Conservation (phyloP, 37 sponge, comb jelly and placozoan genomes). For the Ianthella basta region DNA sequence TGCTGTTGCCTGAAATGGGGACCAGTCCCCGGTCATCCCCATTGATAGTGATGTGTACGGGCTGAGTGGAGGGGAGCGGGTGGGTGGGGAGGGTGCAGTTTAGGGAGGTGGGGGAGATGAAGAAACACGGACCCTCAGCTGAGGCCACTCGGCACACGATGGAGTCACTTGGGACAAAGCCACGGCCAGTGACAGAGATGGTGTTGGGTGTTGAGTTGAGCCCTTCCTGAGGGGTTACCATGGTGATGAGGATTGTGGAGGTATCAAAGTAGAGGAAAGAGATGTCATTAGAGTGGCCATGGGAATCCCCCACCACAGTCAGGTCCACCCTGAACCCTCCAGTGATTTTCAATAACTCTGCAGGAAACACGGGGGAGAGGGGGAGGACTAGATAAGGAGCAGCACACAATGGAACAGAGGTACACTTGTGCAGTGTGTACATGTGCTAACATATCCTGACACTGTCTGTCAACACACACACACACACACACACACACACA, state of each 20-base stretch:
- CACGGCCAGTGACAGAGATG: constrained; percentile 30
- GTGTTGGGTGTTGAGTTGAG: constrained; percentile 17
- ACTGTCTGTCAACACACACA: background rate
- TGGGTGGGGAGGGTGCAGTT: constrained; percentile 39
- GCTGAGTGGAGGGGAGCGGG: constrained; percentile 27
- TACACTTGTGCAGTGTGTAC: no score
- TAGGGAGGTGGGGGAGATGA: constrained; percentile 19
- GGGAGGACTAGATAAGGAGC: no score
- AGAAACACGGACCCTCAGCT: constrained; percentile 17
- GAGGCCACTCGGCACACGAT: constrained; percentile 36
- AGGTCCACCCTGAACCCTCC: constrained; percentile 14
- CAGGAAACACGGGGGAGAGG: background rate
- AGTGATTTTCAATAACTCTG: background rate
- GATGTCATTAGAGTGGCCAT: constrained; percentile 10
- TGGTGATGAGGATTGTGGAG: constrained; percentile 23
- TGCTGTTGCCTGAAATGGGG: background rate
- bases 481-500: constrained; percentile 29
- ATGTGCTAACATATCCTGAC: background rate
- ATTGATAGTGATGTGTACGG: constrained; percentile 38
- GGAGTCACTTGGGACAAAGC: constrained; percentile 41
- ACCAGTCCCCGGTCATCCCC: constrained; percentile 48
- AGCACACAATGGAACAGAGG: no score
- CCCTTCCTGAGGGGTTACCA: constrained; percentile 51
- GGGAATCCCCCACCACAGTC: background rate
- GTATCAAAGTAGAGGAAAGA: constrained; percentile 51